Conservation (phyloP, 2,888 invertebrate genomes). For the Mactromeris polynyma region DNA sequence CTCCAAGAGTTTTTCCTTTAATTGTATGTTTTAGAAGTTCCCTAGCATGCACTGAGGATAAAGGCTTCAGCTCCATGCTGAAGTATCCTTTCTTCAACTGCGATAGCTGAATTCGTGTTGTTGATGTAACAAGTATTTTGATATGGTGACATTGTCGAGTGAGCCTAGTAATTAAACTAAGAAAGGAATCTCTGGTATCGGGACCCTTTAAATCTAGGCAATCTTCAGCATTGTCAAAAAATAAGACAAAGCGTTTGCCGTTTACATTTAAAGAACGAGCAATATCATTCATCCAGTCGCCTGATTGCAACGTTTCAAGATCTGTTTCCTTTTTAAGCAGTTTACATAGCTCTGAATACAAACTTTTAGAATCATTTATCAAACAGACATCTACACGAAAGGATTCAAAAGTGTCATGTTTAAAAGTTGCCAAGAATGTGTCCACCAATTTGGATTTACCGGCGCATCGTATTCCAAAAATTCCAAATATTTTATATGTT, state of each 20-base stretch:
- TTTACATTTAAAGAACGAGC: background rate
- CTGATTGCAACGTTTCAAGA: slow-evolving; percentile 5
- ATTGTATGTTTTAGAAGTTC: slow-evolving; percentile 55
- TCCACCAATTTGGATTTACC: slow-evolving; percentile 68
- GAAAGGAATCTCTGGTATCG: slow-evolving; percentile 42
- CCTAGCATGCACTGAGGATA: slow-evolving; percentile 49
- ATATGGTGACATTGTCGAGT: slow-evolving; percentile 45
- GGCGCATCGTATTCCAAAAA: slow-evolving; percentile 69
- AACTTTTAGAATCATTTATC: slow-evolving; percentile 16
- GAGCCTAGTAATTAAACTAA: slow-evolving; percentile 43
- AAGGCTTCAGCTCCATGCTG: slow-evolving; percentile 53
- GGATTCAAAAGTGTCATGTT: background rate
- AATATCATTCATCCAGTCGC: slow-evolving; percentile 25
- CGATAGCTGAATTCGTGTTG: slow-evolving; percentile 52
- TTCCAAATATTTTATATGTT: slow-evolving; percentile 62
- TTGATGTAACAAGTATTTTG: slow-evolving; percentile 70
- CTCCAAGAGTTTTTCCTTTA: slow-evolving; percentile 57
- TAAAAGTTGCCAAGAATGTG: slow-evolving; percentile 42
- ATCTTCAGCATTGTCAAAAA: slow-evolving; percentile 75
- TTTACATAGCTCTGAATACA: slow-evolving; percentile 52
- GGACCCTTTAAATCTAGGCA: slow-evolving; percentile 54
- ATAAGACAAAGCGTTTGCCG: slow-evolving; percentile 41
- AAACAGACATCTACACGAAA: slow-evolving; percentile 42
- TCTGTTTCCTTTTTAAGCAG: slow-evolving; percentile 37
- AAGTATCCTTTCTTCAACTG: slow-evolving; percentile 45